Evolutionary conservation across 2,888 invertebrate species (phyloP), one percentile per base, ranked within the genome.

Genomic region (Mycalesis mineus): DNA sequence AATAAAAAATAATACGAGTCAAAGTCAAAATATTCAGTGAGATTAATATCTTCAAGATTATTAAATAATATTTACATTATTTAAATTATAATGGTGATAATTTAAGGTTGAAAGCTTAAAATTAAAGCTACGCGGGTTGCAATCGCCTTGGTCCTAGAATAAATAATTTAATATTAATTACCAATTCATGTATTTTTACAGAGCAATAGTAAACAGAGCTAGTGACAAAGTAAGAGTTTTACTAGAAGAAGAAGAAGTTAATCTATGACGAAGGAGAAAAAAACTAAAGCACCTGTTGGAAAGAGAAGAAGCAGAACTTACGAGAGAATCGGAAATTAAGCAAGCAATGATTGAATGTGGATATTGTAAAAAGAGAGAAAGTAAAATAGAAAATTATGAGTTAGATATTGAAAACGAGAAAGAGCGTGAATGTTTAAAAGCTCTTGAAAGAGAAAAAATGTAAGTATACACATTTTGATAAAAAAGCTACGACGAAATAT

Each of bases 371-470:
- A 78, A 82, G 42, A 83, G 75, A 63, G 74, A 80, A 0, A 74
- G 62, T 37, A 77, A 72, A 58, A 57, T 70, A 6, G 68, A 69
- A 14, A 71, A 67, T 7, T 80, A 80, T 49, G 65, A 78, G 53
- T 75, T 82, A 57, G 79, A 78, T 13, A 71, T 88, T 54, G 83
- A 86, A 58, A 75, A 67, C 36, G 80, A 84, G 58, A 86, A 80
- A 60, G 64, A 79, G n/a, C 73, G 74, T 51, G 78, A 79, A 42
- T 88, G 87, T 65, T 73, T 82, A 51, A 86, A 78, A 58, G 86
- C 87, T 17, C 72, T 88, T 54, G 86, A 87, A 63, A 81, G 83
- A 47, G 84, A 88, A 53, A 84, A 84, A 73, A 81, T 88, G 88
- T 88, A 61, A 78, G 82, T 70, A 47, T 6, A 8, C 29, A 11